Evolutionary conservation across 64 coral and sea anemone species (phyloP).

Genomic region (Catalaphyllia jardinei): DNA sequence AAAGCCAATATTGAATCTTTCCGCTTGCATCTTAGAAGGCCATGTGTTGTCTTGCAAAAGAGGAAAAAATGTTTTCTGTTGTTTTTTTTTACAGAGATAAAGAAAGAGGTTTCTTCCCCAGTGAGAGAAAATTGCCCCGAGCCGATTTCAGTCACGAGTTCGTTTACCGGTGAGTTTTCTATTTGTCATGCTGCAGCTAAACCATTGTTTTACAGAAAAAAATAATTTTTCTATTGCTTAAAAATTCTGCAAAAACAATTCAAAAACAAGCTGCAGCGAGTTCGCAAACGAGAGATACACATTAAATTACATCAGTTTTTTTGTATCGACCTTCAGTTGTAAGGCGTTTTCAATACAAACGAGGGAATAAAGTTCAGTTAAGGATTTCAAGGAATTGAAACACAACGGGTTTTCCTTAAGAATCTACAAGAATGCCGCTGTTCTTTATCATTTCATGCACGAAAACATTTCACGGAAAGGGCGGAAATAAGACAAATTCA

Average conservation of each 20-base stretch:
- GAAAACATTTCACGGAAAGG: slow-evolving; percentile 38
- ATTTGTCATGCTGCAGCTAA: slow-evolving; percentile 16
- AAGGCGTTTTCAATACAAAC: not conserved
- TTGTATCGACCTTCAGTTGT: not conserved
- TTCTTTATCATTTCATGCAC: slow-evolving; percentile 4
- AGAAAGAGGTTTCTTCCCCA: slow-evolving; percentile 72
- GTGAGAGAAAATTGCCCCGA: slow-evolving; percentile 66
- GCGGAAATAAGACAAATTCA: slow-evolving; percentile 51
- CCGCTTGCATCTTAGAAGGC: slow-evolving; percentile 27
- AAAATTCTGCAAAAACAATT: not conserved
- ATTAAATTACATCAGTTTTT: slow-evolving; percentile 34
- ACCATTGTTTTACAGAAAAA: slow-evolving; percentile 32
- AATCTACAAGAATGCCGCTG: not conserved
- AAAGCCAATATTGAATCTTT: not conserved
- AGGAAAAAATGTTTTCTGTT: not conserved
- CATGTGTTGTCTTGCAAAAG: slow-evolving; percentile 7
- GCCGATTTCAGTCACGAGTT: slow-evolving; percentile 28
- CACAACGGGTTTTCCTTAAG: not conserved
- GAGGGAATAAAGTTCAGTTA: not conserved
- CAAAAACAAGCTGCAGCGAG: not conserved
- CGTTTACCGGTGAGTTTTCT: slow-evolving; percentile 65
- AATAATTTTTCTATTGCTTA: slow-evolving; percentile 48
- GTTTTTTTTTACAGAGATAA: slow-evolving; percentile 78
- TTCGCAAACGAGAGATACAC: slow-evolving; percentile 1
- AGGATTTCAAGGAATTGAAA: not conserved